These are phyloP conservation scores for Gnathonemus echidnorhynchus DNA, from an alignment of 2,113 vertebrate species.

Conservation along the genomic window DNA sequence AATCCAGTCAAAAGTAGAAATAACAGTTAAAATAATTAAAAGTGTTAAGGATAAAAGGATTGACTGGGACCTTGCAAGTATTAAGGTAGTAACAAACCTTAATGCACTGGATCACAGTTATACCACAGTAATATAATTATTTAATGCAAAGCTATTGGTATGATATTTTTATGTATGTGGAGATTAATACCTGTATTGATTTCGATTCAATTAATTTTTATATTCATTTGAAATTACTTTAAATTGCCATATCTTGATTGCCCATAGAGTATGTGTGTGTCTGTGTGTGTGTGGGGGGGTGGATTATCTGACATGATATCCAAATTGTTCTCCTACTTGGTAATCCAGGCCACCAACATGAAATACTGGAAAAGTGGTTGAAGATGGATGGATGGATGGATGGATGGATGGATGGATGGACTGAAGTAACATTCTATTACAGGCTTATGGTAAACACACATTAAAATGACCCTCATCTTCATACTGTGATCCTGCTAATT, in stretches of 20 bases:
- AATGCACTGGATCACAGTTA: not conserved
- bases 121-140: not conserved
- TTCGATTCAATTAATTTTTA: not conserved
- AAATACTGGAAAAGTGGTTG: not conserved
- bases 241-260: not conserved
- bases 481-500: not conserved
- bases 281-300: not conserved
- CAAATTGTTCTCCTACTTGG: not conserved
- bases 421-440: not conserved
- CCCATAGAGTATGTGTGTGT: not conserved
- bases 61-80: not conserved
- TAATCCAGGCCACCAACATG: not conserved
- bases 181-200: not conserved
- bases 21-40: conserved; percentile 5
- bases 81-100: not conserved
- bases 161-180: not conserved
- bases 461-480: not conserved
- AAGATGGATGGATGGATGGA: not conserved
- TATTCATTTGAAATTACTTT: not conserved
- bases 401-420: not conserved
- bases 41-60: not conserved
- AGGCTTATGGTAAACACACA: not conserved
- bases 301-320: not conserved
- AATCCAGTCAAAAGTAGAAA: conserved; percentile 6
- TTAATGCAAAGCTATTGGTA: not conserved